Evolutionary conservation across 2,113 vertebrate species (phyloP), one percentile per base, ranked within the genome.

Genomic region (Craseonycteris thonglongyai): DNA sequence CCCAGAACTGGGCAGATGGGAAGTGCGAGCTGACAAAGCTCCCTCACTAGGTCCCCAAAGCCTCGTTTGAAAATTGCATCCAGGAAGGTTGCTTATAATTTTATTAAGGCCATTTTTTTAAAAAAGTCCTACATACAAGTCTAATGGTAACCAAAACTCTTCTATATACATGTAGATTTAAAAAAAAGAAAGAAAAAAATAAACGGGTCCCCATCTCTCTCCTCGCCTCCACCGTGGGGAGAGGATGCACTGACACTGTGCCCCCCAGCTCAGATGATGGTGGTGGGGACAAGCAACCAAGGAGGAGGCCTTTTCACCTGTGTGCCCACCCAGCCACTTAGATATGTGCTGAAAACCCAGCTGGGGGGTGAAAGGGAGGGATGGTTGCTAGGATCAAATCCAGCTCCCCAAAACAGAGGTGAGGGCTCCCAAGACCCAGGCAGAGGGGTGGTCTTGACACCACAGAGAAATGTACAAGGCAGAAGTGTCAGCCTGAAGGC

Each of bases 71-170:
- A 79, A 94, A 95, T 0, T 85, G 90, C 94, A 96, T 69, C 95
- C 96, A 78, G 96, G 80, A 11, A 38, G 59, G 94, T 38, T 58
- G 86, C 61, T 30, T 68, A 30, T 91, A 45, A 92, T 90, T 96
- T 96, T 89, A 92, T 98, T 98, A 98, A 98, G 98, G 98, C 98
- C 98, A 85, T 98, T 97, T 97, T 97, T 97, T 98, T 97, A 74
- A 86, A 93, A 97, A 97, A 58, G 80, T 97, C 91, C 97, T 97
- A 82, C 97, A 88, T 90, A 97, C 96, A 94, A 93, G 96, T 96
- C 82, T 74, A 94, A 94, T 81, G 74, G 71, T 84, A 91, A 93
- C 95, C 96, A 87, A 87, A 96, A 95, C 95, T 90, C 88, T 97
- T 95, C 93, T 97, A 96, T 97, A 74, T 97, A 97, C 96, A 97